Base-by-base conservation (phyloP, 2,797 vertebrate species). In the Pseudochirops corinnae region DNA sequence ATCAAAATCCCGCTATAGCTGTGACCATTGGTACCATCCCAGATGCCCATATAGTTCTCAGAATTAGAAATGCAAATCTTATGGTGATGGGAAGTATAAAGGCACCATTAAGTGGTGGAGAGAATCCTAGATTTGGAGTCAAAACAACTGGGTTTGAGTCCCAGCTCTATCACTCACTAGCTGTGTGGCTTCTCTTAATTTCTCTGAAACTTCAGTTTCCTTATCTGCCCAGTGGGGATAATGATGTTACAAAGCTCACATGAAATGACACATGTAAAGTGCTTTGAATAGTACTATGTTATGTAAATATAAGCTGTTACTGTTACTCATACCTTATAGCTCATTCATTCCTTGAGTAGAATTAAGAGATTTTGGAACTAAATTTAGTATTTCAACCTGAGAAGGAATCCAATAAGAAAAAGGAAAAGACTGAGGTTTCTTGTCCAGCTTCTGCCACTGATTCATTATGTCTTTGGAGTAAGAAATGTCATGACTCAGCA, bases 321-420 rank as follows among this genome's bases (percentile, higher is more conserved):
- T 90, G n/a, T 94, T 31, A 29, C n/a, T 94, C 0, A 55, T 26
- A 18, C 24, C 3, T 18, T 24, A 56, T 33, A 50, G 5, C 21
- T 28, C 39, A 67, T 67, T 67, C 60, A 39, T 74, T 82, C 9
- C 74, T 46, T 82, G 67, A 67, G 31, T 67, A 95, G 29, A 58
- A 92, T 93, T 95, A 53, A 57, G 55, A 94, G 67, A 94, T 50
- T 93, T 93, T 58, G 67, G 21, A 46, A 91, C 18, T 96, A 90
- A 62, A 93, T 93, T 95, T 93, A 58, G 87, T 96, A 74, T 97
- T 97, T 97, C 60, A 92, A 58, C 5, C 87, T 94, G 90, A 39
- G 12, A 95, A 46, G 55, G 39, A 94, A 92, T 95, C 90, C 50
- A 94, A 74, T 52, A 21, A 46, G 92, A 90, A 93, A 58, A 82